These are phyloP conservation scores for Hylia prasina DNA, from an alignment of 2,113 vertebrate genomes.

Conservation along the genomic window DNA sequence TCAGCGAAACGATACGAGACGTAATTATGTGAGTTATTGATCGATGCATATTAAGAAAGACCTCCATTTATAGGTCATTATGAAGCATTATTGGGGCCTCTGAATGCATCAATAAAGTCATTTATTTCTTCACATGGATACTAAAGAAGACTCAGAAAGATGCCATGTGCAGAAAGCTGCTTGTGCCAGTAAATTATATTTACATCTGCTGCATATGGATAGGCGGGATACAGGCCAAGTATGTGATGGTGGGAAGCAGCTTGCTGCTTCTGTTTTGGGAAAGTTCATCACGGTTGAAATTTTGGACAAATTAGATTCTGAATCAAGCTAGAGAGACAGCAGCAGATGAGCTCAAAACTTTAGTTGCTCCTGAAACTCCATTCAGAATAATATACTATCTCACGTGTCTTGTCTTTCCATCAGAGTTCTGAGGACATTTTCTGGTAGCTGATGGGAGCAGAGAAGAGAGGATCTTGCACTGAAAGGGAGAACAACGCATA, in stretches of 20 bases:
- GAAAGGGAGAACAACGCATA: not conserved
- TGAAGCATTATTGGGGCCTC: constrained; percentile 35
- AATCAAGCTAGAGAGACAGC: constrained; percentile 62
- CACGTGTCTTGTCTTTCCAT: not conserved
- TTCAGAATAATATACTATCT: constrained; percentile 53
- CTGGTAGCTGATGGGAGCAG: not conserved
- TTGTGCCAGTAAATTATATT: constrained; percentile 75
- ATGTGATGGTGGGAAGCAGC: constrained; percentile 76
- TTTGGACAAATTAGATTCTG: constrained; percentile 73
- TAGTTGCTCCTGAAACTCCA: constrained; percentile 49
- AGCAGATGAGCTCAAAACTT: constrained; percentile 67
- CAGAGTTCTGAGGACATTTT: not conserved
- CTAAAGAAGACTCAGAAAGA: constrained; percentile 72
- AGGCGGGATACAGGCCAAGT: constrained; percentile 73
- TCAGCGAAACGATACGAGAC: constrained; percentile 1
- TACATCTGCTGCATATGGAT: constrained; percentile 79
- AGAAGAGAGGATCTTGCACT: not conserved
- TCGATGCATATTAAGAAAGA: constrained; percentile 9
- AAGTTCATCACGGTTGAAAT: constrained; percentile 73
- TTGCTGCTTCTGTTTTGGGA: constrained; percentile 80
- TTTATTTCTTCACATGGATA: constrained; percentile 65
- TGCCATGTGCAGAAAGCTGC: constrained; percentile 69
- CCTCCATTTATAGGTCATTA: constrained; percentile 51
- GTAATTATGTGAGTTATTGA: constrained; percentile 60
- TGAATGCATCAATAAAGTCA: constrained; percentile 47